Evolutionary conservation across 92 coral and sea anemone genomes (phyloP), one percentile per base, ranked within the genome.

Genomic region (Actinostola sp.): DNA sequence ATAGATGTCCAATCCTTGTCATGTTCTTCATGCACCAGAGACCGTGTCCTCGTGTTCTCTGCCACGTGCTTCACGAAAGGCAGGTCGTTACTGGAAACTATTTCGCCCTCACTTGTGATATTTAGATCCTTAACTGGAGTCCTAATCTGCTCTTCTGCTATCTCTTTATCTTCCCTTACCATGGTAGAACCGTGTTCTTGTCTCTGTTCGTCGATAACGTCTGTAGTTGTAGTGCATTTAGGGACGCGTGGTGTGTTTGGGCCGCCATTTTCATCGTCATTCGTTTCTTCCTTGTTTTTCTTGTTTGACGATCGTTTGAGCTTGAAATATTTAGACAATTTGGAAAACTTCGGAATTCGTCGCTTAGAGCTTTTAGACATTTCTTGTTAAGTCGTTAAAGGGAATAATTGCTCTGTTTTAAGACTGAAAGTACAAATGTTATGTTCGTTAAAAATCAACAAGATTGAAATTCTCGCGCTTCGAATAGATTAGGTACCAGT

Each of bases 351-450:
- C 26, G 55, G 77, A 36, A 71, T 28, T 27, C 66, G 34, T 41
- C 56, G 55, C 66, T 71, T 71, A 14, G 66, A 71, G 30, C 65
- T 56, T 57, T 71, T 57, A 15, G 77, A 42, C 77, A 71, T 71
- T 30, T 24, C 43, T 17, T 14, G 19, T 66, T 34, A 39, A 26
- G 23, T 25, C 2, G 20, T 66, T 7, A 19, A 27, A 27, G 44
- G 57, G 46, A 7, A 25, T 45, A 66, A 15, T 29, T 15, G 58
- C 21, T 26, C 5, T 13, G 2, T 26, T 44, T 30, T 27, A 23
- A n/a, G 26, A 46, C 2, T 49, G 20, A 50, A 4, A 1, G 39
- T 57, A 27, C 28, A 30, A 13, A 57, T n/a, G 39, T 4, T 26
- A 38, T 32, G 74, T n/a, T 25, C 61, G 62, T 68, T 68, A 48